Base-by-base conservation (phyloP, 1,140 invertebrate genomes). In the Trichomalopsis sarcophagae region DNA sequence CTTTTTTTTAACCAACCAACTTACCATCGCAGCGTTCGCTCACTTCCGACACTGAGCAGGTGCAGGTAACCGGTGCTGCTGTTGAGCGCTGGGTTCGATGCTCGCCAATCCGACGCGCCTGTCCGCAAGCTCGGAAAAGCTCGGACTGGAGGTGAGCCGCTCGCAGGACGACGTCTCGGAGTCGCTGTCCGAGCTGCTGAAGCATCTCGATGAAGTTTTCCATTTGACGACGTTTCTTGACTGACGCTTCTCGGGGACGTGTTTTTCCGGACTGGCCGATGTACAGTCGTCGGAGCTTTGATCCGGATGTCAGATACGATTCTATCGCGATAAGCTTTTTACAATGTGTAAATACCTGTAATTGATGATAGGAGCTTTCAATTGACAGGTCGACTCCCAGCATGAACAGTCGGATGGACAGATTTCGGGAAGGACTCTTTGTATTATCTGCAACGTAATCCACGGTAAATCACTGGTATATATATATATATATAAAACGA, bases 31-130 rank as follows among this genome's bases (percentile, higher is more conserved):
- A 14, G 14, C 14, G 11, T 50, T 7, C 21, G 21, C 17, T 62
- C 17, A 62, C 2, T 62, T 62, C 5, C 17, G 55, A n/a, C 17
- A n/a, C 17, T 21, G 14, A 0, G 14, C 5, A 7, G 87, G 84
- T 62, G 14, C 4, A 7, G 87, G 84, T 62, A 91, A 75, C 75
- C 81, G 85, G 77, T 90, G 90, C 40, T 91, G 86, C 11, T 84
- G 81, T 73, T 91, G 90, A 68, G 79, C 17, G 79, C 88, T 90
- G 11, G 90, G 90, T 23, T 84, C 87, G 33, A 90, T 91, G 44
- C 69, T 88, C 6, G 90, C 89, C 0, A 81, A 82, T 0, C 55
- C 86, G 27, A 14, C 0, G 21, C n/a, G 17, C 23, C n/a, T 50
- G 17, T 62, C 55, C 5, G 69, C 69, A 36, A 36, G 27, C 33